A percentile compares a stretch with the other conserved stretches of the same genome.
Conservation (phyloP, 2,113 vertebrate species). For the Charadrius vociferus region DNA sequence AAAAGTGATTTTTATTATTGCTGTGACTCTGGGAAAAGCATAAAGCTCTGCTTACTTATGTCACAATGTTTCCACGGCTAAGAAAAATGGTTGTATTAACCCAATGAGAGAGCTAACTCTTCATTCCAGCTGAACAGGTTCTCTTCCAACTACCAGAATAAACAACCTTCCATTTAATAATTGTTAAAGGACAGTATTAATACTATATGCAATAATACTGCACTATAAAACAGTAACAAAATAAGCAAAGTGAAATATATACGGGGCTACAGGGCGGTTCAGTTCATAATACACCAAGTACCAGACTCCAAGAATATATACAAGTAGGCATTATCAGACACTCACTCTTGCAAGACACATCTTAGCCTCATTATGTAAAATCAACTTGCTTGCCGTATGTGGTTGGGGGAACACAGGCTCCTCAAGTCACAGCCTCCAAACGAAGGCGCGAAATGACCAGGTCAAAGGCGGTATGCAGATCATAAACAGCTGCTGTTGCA, state of each 20-base stretch:
- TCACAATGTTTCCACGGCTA: background rate
- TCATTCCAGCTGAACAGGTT: background rate
- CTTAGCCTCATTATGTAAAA: background rate
- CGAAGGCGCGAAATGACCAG: background rate
- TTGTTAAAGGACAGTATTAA: background rate
- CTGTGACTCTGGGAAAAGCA: background rate
- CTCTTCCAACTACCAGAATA: background rate
- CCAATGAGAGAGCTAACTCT: background rate
- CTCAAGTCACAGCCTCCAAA: background rate
- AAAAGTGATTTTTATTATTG: background rate
- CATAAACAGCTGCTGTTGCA: fast-evolving
- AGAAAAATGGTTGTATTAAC: background rate
- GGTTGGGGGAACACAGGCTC: background rate
- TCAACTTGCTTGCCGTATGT: background rate
- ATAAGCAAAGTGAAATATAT: background rate
- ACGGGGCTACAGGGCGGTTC: background rate
- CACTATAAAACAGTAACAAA: background rate
- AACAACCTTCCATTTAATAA: background rate
- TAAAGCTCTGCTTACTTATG: background rate
- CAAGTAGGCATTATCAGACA: background rate
- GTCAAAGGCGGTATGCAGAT: background rate
- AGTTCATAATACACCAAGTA: background rate
- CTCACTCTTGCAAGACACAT: background rate
- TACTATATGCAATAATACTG: background rate
- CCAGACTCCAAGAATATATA: background rate